Percentiles rank a stretch among this genome's conserved stretches.
Conservation (phyloP, 2,797 vertebrate genomes). For the Gila robusta region DNA sequence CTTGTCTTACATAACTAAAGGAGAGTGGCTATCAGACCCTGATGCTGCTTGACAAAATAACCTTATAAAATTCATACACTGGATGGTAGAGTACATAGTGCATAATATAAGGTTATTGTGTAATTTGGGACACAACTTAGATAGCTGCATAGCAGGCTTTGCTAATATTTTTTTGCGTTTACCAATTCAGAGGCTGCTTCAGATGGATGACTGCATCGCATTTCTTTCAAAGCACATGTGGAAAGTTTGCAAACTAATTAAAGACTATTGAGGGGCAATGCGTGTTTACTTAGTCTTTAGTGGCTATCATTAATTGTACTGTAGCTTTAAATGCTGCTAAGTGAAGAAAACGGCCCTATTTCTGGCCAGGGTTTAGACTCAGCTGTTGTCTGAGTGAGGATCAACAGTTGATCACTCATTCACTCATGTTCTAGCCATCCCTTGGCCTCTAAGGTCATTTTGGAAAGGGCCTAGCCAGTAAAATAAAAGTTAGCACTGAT, state of each 20-base stretch:
- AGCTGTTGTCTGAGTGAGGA: constrained; percentile 77
- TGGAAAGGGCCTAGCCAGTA: constrained; percentile 33
- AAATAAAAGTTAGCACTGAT: constrained; percentile 44
- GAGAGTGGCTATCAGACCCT: neutral
- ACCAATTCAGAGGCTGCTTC: neutral
- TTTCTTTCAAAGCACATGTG: constrained; percentile 4
- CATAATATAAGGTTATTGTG: neutral
- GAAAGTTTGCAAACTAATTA: constrained; percentile 17
- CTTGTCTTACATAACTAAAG: neutral
- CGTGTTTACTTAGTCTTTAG: constrained; percentile 1
- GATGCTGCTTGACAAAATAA: neutral
- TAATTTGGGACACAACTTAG: neutral
- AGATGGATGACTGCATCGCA: neutral
- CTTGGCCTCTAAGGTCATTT: constrained; percentile 34
- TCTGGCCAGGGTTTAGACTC: constrained; percentile 73
- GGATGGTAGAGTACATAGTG: neutral
- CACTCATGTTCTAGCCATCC: constrained; percentile 22
- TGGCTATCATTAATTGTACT: constrained; percentile 46
- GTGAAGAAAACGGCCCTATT: constrained; percentile 74
- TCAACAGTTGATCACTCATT: constrained; percentile 54
- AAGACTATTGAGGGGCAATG: constrained; percentile 8
- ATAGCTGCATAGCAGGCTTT: neutral
- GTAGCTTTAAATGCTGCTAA: constrained; percentile 63
- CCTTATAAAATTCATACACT: neutral
- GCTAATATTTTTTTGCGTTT: neutral